These are phyloP conservation scores for Calliopum simillimum DNA, from an alignment of 2,888 invertebrate species.

Conservation along the genomic window DNA sequence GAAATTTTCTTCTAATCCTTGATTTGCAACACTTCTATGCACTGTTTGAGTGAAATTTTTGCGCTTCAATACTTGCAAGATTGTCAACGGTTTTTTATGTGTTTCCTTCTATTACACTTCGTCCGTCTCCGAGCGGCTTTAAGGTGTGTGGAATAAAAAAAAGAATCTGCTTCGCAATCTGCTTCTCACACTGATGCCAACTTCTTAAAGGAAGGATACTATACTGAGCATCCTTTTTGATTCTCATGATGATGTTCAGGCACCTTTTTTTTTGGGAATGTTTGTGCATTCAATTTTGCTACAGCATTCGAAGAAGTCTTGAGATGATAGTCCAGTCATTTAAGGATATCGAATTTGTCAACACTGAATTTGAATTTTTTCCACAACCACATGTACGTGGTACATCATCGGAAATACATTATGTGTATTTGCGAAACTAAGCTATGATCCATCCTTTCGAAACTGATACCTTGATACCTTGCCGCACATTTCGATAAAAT, in stretches of 20 bases:
- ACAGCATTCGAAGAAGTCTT: too few relatives aligned
- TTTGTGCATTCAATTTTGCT: slow-evolving; percentile 12
- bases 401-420: too few relatives aligned
- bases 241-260: slow-evolving; percentile 28
- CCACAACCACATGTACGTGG: too few relatives aligned
- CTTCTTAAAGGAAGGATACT: slow-evolving; percentile 28
- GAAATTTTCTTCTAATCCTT: neutral
- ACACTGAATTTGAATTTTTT: too few relatives aligned
- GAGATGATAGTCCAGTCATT: too few relatives aligned
- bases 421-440: too few relatives aligned
- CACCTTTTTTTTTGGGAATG: slow-evolving; percentile 26
- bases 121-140: neutral
- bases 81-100: neutral
- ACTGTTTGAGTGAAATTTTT: neutral
- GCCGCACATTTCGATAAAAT: too few relatives aligned
- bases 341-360: too few relatives aligned
- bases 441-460: too few relatives aligned
- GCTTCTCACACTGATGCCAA: neutral
- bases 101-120: neutral
- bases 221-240: slow-evolving; percentile 22
- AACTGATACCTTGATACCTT: too few relatives aligned
- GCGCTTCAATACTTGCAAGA: neutral
- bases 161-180: neutral
- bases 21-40: neutral
- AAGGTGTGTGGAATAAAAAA: too few relatives aligned